A percentile compares a stretch with the other conserved stretches of the same genome.
phyloP scores from a whole-genome alignment of 2,113 vertebrate species.

The Neodon shergylaensis region DNA sequence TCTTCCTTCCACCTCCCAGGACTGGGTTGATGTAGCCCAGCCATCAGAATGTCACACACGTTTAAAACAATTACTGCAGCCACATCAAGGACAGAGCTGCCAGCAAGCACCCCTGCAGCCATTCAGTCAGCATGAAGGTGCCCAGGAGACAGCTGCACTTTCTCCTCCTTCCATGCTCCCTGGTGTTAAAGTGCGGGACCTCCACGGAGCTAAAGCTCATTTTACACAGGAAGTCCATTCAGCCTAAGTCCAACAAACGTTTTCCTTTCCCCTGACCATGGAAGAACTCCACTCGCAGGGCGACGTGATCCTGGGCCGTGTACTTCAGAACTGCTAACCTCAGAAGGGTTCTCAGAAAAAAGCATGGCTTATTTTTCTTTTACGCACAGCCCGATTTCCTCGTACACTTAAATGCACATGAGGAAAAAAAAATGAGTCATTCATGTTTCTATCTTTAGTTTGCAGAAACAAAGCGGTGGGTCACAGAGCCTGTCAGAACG shows the following conservation, averaged over 20 bases:
- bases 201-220: slow-evolving; percentile 63
- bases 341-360: slow-evolving; percentile 77
- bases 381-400: slow-evolving; percentile 76
- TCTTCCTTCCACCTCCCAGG: neutral
- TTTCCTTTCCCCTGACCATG: slow-evolving; percentile 66
- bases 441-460: slow-evolving; percentile 75
- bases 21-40: neutral
- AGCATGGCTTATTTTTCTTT: slow-evolving; percentile 4
- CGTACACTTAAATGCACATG: slow-evolving; percentile 27
- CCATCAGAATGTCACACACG: neutral
- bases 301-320: slow-evolving; percentile 42
- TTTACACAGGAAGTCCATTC: slow-evolving; percentile 73
- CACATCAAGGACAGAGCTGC: neutral
- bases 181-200: slow-evolving; percentile 57
- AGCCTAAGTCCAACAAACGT: slow-evolving; percentile 49
- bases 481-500: slow-evolving; percentile 68
- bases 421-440: slow-evolving; percentile 66
- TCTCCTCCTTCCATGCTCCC: slow-evolving; percentile 25
- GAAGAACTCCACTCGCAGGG: slow-evolving; percentile 27
- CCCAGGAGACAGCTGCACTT: neutral
- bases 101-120: neutral
- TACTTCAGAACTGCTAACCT: slow-evolving; percentile 80
- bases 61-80: neutral
- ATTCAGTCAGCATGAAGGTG: neutral
- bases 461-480: slow-evolving; percentile 66